Evolutionary conservation across 2,113 vertebrate species (phyloP).

Genomic region (Misgurnus mizolepis): DNA sequence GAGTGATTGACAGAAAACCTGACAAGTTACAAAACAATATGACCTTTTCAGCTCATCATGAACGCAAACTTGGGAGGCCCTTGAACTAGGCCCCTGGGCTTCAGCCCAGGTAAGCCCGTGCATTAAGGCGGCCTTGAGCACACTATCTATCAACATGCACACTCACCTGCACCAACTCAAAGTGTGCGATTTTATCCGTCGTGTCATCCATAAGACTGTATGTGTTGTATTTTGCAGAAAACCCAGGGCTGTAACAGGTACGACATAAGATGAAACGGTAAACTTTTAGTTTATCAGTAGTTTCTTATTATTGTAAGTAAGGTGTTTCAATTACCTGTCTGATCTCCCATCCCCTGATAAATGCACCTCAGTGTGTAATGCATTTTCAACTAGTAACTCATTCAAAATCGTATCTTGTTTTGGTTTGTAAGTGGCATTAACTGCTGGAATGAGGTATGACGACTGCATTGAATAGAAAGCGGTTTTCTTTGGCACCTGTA

Average conservation of each 20-base stretch:
- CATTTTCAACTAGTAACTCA: not conserved
- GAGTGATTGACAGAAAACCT: too few species aligned
- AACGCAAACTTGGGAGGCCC: too few species aligned
- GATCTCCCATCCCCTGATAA: not conserved
- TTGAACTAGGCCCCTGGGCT: too few species aligned
- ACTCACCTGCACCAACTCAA: not conserved
- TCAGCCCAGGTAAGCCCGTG: too few species aligned
- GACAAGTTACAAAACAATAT: too few species aligned
- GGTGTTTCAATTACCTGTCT: not conserved
- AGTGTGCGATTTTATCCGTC: not conserved
- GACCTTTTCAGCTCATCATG: too few species aligned
- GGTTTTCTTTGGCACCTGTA: not conserved
- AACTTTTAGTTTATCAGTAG: not conserved
- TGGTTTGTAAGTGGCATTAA: not conserved
- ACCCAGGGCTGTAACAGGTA: not conserved
- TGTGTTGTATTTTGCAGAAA: not conserved
- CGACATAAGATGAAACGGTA: not conserved
- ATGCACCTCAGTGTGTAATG: not conserved
- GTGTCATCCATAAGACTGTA: not conserved
- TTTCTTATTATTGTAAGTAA: too few species aligned
- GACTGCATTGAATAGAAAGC: not conserved
- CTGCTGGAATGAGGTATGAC: not conserved
- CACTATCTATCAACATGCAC: too few species aligned
- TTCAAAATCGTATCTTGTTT: not conserved
- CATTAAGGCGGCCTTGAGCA: too few species aligned